Evolutionary conservation across 2,797 vertebrate genomes (phyloP).

Genomic region (Anableps anableps): DNA sequence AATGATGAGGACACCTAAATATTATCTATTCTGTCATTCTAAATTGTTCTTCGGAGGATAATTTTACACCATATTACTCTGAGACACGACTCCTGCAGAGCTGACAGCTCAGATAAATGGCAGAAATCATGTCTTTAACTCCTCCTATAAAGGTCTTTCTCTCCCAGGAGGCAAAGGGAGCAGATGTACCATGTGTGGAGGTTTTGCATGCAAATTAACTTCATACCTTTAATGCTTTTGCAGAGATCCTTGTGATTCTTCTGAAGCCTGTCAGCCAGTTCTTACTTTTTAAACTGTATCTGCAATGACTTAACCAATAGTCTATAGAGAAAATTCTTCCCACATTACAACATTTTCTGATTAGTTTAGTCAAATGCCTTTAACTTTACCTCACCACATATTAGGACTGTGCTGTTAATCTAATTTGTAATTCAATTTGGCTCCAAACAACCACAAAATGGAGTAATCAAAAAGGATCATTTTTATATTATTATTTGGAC

Average conservation of each 20-base stretch:
- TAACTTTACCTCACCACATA: not conserved
- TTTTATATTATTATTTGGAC: not conserved
- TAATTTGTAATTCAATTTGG: not conserved
- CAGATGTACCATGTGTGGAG: constrained; percentile 16
- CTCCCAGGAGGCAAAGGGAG: constrained; percentile 5
- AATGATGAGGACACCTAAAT: not conserved
- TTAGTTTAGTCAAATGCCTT: not conserved
- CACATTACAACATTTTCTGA: not conserved
- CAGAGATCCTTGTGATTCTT: not conserved
- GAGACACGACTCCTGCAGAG: constrained; percentile 6
- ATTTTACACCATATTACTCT: not conserved
- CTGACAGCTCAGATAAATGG: constrained; percentile 31
- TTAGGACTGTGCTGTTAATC: not conserved
- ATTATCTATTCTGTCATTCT: not conserved
- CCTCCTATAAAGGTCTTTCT: constrained; percentile 4
- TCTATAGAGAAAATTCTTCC: not conserved
- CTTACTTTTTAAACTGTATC: no score
- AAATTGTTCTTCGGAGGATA: not conserved
- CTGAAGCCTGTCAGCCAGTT: not conserved
- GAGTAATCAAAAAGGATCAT: no score
- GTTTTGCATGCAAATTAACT: constrained; percentile 40
- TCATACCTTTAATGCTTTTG: constrained; percentile 30
- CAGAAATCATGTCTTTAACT: constrained; percentile 11
- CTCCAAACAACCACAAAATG: no score
- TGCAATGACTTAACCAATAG: not conserved